These are phyloP conservation scores for Scotopteryx bipunctaria DNA, from an alignment of 2,888 invertebrate species.

Conservation along the genomic window DNA sequence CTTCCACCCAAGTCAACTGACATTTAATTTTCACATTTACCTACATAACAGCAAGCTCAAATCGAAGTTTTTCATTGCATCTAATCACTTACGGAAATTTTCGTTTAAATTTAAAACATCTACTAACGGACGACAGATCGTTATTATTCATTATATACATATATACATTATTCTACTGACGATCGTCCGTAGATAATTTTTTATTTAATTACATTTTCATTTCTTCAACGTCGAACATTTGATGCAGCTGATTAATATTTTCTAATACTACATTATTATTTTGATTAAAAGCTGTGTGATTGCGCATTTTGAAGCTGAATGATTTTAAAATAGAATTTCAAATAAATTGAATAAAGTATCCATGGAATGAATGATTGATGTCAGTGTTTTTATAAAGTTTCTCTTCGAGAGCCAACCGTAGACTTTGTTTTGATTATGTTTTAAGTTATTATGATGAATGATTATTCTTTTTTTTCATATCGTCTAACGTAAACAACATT, in stretches of 20 bases:
- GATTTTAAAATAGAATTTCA: constrained; percentile 14
- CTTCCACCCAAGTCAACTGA: too few relatives aligned
- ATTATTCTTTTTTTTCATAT: neutral
- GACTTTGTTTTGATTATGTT: constrained; percentile 4
- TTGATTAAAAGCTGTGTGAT: constrained; percentile 10
- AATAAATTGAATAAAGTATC: constrained; percentile 19
- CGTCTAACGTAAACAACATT: constrained; percentile 13
- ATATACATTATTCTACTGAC: too few relatives aligned
- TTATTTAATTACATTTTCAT: too few relatives aligned
- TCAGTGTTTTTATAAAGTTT: constrained; percentile 14
- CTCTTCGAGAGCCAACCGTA: constrained; percentile 9
- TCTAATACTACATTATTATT: too few relatives aligned
- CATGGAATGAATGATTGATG: constrained; percentile 23
- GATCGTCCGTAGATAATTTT: too few relatives aligned
- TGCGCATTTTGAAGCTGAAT: constrained; percentile 14
- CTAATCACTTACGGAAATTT: too few relatives aligned
- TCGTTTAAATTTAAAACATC: too few relatives aligned
- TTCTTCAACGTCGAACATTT: neutral
- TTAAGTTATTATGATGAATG: constrained; percentile 8
- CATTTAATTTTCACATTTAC: too few relatives aligned
- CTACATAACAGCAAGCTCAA: too few relatives aligned
- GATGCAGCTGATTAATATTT: neutral
- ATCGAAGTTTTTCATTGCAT: too few relatives aligned
- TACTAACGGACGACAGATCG: too few relatives aligned
- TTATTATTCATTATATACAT: too few relatives aligned